Conservation (phyloP, 2,888 invertebrate genomes). For the Alentia gelatinosa region DNA sequence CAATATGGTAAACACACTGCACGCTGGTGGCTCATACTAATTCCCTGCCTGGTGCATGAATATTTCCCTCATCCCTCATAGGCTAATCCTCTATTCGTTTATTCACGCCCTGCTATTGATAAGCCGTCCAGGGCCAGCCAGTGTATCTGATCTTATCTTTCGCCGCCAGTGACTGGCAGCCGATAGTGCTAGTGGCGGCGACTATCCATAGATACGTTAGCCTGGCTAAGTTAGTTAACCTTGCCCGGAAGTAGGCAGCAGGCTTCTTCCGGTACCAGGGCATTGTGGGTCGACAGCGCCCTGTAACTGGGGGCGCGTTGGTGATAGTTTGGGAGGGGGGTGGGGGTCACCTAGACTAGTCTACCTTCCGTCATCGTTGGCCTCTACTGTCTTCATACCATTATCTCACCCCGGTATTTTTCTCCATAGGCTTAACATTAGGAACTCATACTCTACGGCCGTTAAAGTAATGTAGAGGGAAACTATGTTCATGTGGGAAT, state of each 20-base stretch:
- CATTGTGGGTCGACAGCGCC: neutral
- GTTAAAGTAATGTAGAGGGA: no score
- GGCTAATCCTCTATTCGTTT: constrained; percentile 16
- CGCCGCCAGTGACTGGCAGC: neutral
- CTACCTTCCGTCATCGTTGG: no score
- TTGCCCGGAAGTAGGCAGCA: constrained; percentile 6
- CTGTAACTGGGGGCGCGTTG: neutral
- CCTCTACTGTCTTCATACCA: no score
- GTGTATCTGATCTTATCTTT: neutral
- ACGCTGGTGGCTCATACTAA: neutral
- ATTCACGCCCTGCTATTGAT: neutral
- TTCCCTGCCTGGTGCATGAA: neutral
- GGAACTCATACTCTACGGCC: no score
- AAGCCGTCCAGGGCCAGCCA: neutral
- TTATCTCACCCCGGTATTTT: no score
- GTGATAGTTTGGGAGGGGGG: neutral
- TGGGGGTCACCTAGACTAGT: no score
- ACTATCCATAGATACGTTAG: neutral
- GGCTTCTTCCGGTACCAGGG: neutral
- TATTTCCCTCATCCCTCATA: neutral
- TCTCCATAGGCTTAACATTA: no score
- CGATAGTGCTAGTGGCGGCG: neutral
- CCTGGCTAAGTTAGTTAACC: constrained; percentile 25
- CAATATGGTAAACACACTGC: no score
- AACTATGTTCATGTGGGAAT: no score